Percentiles rank a stretch among this genome's conserved stretches.
These are phyloP conservation scores for Elmis aenea DNA, from an alignment of 2,888 invertebrate genomes.

Conservation along the genomic window DNA sequence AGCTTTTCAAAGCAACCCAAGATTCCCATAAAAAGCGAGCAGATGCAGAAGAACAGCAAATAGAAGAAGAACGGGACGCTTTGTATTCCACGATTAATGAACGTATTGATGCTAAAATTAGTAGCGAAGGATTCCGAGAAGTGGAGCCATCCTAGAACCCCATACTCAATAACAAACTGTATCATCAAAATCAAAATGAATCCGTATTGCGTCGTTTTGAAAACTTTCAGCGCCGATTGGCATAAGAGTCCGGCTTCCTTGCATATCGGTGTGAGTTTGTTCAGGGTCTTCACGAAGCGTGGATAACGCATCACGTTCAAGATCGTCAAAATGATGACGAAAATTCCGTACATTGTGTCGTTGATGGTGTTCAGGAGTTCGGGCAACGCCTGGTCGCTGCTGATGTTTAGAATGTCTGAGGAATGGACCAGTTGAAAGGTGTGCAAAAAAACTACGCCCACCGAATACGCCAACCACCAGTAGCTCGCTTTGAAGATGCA, in stretches of 20 bases:
- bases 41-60: conserved; percentile 30
- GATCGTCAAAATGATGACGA: conserved; percentile 30
- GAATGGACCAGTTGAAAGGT: conserved; percentile 27
- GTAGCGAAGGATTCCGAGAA: conserved; percentile 30
- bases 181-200: conserved; percentile 24
- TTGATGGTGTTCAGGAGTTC: conserved; percentile 34
- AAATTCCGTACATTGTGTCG: conserved; percentile 35
- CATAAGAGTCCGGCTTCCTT: conserved; percentile 36
- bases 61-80: conserved; percentile 37
- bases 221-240: conserved; percentile 29
- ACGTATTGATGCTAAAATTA: conserved; percentile 29
- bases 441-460: conserved; percentile 25
- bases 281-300: conserved; percentile 34
- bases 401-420: conserved; percentile 29
- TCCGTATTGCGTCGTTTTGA: conserved; percentile 28
- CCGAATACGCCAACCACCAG: conserved; percentile 34
- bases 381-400: conserved; percentile 32
- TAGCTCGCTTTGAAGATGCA: conserved; percentile 35
- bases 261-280: conserved; percentile 29
- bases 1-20: conserved; percentile 43
- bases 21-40: conserved; percentile 31
- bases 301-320: conserved; percentile 31
- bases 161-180: conserved; percentile 27
- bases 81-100: conserved; percentile 34
- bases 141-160: conserved; percentile 29